Conservation (phyloP, 1,140 invertebrate species). For the Physella acuta region DNA sequence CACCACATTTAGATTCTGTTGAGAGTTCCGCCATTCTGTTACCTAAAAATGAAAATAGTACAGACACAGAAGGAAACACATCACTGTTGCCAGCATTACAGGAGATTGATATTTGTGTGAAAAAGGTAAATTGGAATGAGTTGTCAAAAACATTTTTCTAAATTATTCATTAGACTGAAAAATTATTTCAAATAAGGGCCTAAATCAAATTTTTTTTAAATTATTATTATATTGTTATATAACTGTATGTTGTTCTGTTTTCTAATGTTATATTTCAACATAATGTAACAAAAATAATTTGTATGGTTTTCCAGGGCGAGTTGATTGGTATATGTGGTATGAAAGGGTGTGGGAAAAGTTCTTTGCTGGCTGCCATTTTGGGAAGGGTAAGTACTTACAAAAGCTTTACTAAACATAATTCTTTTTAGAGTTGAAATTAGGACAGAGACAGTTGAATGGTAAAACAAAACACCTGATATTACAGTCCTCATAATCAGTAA, state of each 20-base stretch:
- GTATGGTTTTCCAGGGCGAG: constrained; percentile 62
- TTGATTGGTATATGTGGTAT: constrained; percentile 75
- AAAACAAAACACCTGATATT: too few relatives aligned
- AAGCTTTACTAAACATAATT: not conserved
- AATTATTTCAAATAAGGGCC: too few relatives aligned
- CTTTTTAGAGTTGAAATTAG: too few relatives aligned
- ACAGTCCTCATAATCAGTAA: too few relatives aligned
- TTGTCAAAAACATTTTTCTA: not conserved
- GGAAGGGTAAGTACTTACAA: constrained; percentile 73
- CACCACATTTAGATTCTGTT: not conserved
- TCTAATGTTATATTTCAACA: too few relatives aligned
- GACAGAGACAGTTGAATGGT: too few relatives aligned
- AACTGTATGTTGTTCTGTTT: not conserved
- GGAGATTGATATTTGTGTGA: constrained; percentile 7
- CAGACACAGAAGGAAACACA: not conserved
- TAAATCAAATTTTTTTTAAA: too few relatives aligned
- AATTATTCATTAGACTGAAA: too few relatives aligned
- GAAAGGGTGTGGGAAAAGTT: constrained; percentile 88
- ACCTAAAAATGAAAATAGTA: not conserved
- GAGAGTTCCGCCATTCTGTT: not conserved
- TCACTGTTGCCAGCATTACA: not conserved
- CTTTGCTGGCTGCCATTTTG: constrained; percentile 80
- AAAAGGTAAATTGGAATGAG: constrained; percentile 2
- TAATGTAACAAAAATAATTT: too few relatives aligned
- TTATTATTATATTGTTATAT: too few relatives aligned